Conservation (phyloP, 2,888 invertebrate genomes). For the Capitulum mitella region DNA sequence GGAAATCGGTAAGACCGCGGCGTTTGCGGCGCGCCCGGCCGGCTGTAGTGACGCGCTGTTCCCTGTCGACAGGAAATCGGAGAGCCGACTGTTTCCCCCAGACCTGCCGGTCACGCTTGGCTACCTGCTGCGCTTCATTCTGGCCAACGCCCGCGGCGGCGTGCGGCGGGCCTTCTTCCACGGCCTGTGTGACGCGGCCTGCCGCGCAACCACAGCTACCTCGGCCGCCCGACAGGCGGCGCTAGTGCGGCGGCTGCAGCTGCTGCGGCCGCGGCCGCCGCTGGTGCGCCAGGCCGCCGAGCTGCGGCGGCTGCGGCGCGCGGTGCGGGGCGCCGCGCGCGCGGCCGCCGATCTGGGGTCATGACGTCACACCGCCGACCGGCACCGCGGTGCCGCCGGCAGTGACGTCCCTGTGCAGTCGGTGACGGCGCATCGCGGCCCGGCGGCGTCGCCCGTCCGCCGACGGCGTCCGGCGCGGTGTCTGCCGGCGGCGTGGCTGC, state of each 20-base stretch:
- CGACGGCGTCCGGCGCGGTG: too few relatives aligned
- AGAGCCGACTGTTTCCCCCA: conserved; percentile 61
- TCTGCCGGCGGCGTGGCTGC: too few relatives aligned
- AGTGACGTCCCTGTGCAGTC: too few relatives aligned
- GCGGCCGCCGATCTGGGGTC: too few relatives aligned
- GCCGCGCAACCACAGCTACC: background rate
- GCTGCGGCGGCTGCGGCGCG: background rate
- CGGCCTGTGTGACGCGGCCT: background rate
- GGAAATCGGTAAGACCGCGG: too few relatives aligned
- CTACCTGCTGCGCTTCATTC: conserved; percentile 62
- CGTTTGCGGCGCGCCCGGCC: too few relatives aligned
- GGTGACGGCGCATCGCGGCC: too few relatives aligned
- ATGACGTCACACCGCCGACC: too few relatives aligned
- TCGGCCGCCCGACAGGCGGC: background rate
- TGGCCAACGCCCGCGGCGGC: conserved; percentile 50
- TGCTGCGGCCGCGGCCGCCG: background rate
- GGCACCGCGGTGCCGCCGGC: too few relatives aligned
- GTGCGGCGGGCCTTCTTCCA: background rate
- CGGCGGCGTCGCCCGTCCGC: too few relatives aligned
- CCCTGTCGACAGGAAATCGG: conserved; percentile 54
- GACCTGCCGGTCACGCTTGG: conserved; percentile 55
- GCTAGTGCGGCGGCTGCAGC: conserved; percentile 12
- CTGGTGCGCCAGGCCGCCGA: background rate
- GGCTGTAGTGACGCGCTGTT: background rate
- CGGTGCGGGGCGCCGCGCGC: too few relatives aligned